Conservation (phyloP, 2,888 invertebrate genomes). For the Lepas anatifera region DNA sequence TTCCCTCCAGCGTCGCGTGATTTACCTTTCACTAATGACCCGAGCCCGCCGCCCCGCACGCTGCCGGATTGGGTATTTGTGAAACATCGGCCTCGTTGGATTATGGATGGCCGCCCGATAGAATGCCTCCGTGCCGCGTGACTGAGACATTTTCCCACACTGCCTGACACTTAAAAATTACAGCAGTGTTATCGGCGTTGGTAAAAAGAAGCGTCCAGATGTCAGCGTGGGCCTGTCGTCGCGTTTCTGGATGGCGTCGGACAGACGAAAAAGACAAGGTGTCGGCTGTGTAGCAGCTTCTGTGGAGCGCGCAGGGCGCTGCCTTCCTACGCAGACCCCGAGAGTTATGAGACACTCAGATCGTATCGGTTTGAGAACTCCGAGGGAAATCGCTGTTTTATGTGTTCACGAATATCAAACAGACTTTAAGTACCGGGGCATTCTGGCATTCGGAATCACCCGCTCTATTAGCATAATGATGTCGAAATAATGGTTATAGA, state of each 20-base stretch:
- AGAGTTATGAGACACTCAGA: too few relatives aligned
- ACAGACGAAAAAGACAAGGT: too few relatives aligned
- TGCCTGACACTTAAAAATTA: background rate
- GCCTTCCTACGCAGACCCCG: too few relatives aligned
- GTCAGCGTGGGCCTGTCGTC: too few relatives aligned
- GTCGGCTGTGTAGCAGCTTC: too few relatives aligned
- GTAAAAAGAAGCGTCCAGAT: background rate
- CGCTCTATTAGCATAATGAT: background rate
- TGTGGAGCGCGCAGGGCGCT: too few relatives aligned
- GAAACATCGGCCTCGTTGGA: background rate
- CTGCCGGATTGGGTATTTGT: too few relatives aligned
- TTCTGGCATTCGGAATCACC: background rate
- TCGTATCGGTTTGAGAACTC: too few relatives aligned
- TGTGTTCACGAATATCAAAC: background rate
- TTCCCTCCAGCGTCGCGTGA: background rate
- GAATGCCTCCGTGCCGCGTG: background rate
- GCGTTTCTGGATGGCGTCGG: too few relatives aligned
- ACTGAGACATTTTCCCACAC: slow-evolving; percentile 2
- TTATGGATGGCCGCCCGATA: background rate
- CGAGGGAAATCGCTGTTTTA: background rate
- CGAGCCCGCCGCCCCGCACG: too few relatives aligned
- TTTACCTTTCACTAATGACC: slow-evolving; percentile 2
- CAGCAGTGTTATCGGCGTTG: background rate
- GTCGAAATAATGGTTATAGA: slow-evolving; percentile 6
- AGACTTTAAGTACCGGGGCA: background rate